Base-by-base conservation (phyloP, 1,140 invertebrate genomes). In the Drosophila sturtevanti region DNA sequence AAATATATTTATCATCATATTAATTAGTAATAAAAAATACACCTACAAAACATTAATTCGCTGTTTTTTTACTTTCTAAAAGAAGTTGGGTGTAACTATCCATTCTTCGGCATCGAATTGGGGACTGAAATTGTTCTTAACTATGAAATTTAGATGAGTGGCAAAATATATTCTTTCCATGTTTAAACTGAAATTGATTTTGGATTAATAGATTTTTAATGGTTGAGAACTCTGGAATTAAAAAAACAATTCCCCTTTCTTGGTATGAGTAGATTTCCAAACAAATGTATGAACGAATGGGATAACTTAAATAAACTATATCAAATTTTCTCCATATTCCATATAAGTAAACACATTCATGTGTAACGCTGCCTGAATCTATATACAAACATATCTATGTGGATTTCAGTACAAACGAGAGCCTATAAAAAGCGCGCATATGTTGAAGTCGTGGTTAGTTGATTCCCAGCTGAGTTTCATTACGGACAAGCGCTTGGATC, bases 391-490 rank as follows among this genome's bases (percentile, higher is more conserved):
- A 27, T 27, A 54, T n/a, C n/a, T n/a, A n/a, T 1, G 1, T 22
- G 37, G 12, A 2, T 38, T 38, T 14, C 11, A 22, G 11, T 27
- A 27, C 12, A 27, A 27, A 27, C 5, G 27, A 4, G 6, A 10
- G 35, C 22, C 38, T 72, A 76, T 76, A 76, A 72, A 76, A 63
- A 44, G 63, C 56, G 56, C 10, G 4, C 51, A 44, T 12, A 12
- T 44, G n/a, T 22, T 52, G 4, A 35, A 60, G 59, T 24, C 35
- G 18, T 44, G 35, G 22, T 37, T 60, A 76, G 68, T 76, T 58
- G 59, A 62, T 60, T 76, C 72, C 63, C 73, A 76, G 73, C 68
- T 66, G 51, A 72, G 73, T 72, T 72, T 71, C 73, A 76, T 76
- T 67, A 67, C 63, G 4, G 59, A 60, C 73, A 67, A 63, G 59